phyloP scores from a whole-genome alignment of 2,797 vertebrate species.

The Danio albolineatus region DNA sequence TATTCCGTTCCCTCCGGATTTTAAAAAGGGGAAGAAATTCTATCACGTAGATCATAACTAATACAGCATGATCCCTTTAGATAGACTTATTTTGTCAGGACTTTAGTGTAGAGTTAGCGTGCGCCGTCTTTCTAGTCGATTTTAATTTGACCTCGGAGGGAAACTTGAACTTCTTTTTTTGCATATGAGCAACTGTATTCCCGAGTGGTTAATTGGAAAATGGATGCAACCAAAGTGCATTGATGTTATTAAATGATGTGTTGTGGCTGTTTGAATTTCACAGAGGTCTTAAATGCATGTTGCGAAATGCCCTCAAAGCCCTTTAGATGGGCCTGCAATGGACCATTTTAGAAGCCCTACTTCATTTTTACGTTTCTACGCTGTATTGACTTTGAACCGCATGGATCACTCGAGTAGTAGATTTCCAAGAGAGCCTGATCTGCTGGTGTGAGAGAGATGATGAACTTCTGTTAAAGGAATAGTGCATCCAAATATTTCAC shows the following conservation, averaged over 20 bases:
- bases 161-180: constrained; percentile 28
- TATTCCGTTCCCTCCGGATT: constrained; percentile 25
- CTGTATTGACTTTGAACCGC: constrained; percentile 44
- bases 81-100: constrained; percentile 39
- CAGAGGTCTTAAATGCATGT: constrained; percentile 58
- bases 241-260: constrained; percentile 50
- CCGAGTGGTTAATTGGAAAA: background rate
- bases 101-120: constrained; percentile 33
- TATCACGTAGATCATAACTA: background rate
- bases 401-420: constrained; percentile 12
- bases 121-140: background rate
- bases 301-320: constrained; percentile 36
- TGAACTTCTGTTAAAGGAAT: background rate
- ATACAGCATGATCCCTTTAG: constrained; percentile 49
- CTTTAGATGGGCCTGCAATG: constrained; percentile 42
- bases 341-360: constrained; percentile 49
- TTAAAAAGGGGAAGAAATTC: constrained; percentile 15
- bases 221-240: constrained; percentile 53
- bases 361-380: constrained; percentile 50
- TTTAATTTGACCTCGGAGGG: constrained; percentile 42
- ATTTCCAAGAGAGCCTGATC: background rate
- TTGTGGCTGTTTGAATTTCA: constrained; percentile 40
- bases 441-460: background rate
- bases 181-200: constrained; percentile 19
- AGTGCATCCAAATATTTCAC: background rate